Conservation (phyloP, 2,113 vertebrate genomes). For the Potamarius usumacintae region DNA sequence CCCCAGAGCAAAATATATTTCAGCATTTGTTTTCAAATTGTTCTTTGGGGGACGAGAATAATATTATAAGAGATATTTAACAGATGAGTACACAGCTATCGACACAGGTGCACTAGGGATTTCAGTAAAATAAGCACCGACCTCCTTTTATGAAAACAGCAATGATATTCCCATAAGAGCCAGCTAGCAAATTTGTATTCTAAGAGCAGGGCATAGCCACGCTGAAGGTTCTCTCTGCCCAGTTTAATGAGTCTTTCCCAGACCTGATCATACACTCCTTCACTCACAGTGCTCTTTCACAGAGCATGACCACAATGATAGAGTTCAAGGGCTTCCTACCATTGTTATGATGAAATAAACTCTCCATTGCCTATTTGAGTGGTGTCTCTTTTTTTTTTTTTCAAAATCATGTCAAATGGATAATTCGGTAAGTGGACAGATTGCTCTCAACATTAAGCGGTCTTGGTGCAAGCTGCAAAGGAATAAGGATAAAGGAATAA, state of each 20-base stretch:
- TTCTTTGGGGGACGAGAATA: not conserved
- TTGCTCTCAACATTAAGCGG: constrained; percentile 32
- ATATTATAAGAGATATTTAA: constrained; percentile 9
- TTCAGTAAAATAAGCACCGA: constrained; percentile 1
- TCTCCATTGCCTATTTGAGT: constrained; percentile 34
- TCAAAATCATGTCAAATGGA: constrained; percentile 44
- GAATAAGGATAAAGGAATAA: constrained; percentile 63
- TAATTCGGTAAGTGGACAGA: constrained; percentile 38
- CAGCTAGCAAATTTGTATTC: constrained; percentile 19
- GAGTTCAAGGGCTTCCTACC: constrained; percentile 52
- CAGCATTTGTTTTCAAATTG: not conserved
- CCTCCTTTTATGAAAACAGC: constrained; percentile 3
- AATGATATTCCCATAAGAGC: not conserved
- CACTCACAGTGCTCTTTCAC: constrained; percentile 10
- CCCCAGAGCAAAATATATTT: not conserved
- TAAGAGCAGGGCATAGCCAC: not conserved
- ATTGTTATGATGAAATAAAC: constrained; percentile 46
- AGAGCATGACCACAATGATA: not conserved
- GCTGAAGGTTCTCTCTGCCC: constrained; percentile 23
- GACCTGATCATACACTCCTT: constrained; percentile 13
- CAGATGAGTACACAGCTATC: not conserved
- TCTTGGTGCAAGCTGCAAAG: constrained; percentile 32
- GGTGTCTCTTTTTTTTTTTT: not conserved
- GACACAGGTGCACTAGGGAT: constrained; percentile 9
- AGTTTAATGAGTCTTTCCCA: constrained; percentile 37